Evolutionary conservation across 35 echinoderm and acorn worm species (phyloP).

Genomic region (Antedon bifida): DNA sequence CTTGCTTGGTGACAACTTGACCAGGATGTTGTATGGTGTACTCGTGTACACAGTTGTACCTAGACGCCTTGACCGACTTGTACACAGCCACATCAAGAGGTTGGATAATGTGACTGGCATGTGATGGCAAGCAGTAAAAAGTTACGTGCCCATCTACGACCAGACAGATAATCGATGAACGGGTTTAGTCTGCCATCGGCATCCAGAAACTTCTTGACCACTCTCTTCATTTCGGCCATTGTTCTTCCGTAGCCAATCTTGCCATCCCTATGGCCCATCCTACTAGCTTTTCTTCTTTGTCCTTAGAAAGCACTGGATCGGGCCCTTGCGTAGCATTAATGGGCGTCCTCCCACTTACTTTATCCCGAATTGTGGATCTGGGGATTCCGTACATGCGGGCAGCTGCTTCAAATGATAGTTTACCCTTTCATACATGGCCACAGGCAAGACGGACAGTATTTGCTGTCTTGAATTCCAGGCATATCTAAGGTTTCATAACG

Average conservation of each 20-base stretch:
- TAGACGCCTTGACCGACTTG: too few relatives aligned
- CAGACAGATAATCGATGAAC: slow-evolving; percentile 12
- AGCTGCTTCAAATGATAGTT: not conserved
- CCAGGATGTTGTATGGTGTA: not conserved
- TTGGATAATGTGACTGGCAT: not conserved
- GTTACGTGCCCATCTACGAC: slow-evolving; percentile 7
- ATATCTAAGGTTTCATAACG: not conserved
- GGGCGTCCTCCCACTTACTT: slow-evolving; percentile 6
- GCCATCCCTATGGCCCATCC: slow-evolving; percentile 15
- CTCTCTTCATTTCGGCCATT: not conserved
- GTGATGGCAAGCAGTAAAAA: slow-evolving; percentile 5
- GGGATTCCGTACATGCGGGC: not conserved
- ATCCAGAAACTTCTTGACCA: slow-evolving; percentile 17
- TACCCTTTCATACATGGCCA: not conserved
- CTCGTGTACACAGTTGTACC: not conserved
- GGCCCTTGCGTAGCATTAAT: slow-evolving; percentile 9
- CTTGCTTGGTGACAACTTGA: not conserved
- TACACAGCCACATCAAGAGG: not conserved
- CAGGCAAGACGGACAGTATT: not conserved
- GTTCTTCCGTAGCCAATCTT: slow-evolving; percentile 17
- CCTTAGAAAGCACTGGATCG: slow-evolving; percentile 14
- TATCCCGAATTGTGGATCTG: slow-evolving; percentile 18
- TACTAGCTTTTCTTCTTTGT: slow-evolving; percentile 14
- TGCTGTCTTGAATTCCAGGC: not conserved
- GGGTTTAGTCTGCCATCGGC: slow-evolving; percentile 11